Base-by-base conservation (phyloP, 2,113 vertebrate genomes). In the Takifugu bimaculatus region DNA sequence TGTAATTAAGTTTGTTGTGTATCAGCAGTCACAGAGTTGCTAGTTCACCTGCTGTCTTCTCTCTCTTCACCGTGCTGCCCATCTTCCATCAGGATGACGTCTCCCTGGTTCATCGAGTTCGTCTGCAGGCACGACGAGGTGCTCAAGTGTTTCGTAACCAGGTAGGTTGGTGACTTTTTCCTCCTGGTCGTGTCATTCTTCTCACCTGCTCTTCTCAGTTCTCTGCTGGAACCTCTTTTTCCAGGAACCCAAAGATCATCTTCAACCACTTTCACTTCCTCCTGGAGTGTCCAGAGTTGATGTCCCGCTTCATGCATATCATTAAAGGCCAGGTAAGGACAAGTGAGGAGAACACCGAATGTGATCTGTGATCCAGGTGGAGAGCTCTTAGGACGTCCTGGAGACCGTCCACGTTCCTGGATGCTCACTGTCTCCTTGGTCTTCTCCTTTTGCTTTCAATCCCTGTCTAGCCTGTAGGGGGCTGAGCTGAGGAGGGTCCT, bases 261-360 rank as follows among this genome's bases (percentile, higher is more conserved):
- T 99, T 99, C 84, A 93, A 98, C 77, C 96, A 99, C 83, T 99
- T 99, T 83, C 97, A 99, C 86, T 99, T 98, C 83, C 94, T 99
- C 72, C 90, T 98, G 72, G 96, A 99, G 79, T 99, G 97, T 90
- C 97, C 97, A 39, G 97, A 99, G 75, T 78, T 99, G 59, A 99
- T 99, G 97, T 98, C 97, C 60, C 94, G 97, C 65, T 98, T 99
- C 85, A 99, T 99, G 97, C 95, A 98, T 74, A 98, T 99, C 66
- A 99, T 98, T 84, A 99, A 99, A 89, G 93, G 94, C 71, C 96
- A 98, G 93, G 97, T 98, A 91, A 77, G 76, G 52, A 35, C 32
- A 20, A 20, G 13, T n/a, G 13, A 13, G n/a, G 2, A 6, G n/a
- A 20, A 20, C 26, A 26, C 11, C 7, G 5, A 11, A 6, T 43